Evolutionary conservation across 2,113 vertebrate species (phyloP), one percentile per base, ranked within the genome.

Genomic region (Galbula dea): DNA sequence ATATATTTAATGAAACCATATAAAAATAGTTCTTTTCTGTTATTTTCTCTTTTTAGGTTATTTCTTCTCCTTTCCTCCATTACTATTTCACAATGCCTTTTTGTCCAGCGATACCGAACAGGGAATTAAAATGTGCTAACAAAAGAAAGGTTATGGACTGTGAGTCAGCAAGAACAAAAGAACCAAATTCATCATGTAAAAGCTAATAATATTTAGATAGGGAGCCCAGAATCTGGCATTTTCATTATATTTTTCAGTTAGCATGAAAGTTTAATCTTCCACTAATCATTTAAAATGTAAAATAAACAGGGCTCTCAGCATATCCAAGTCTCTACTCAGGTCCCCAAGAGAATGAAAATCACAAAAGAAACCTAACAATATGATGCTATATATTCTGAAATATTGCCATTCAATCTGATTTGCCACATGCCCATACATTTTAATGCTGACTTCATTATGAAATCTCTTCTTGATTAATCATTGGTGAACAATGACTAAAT

Each of bases 171-270:
- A 82, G 90, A 94, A 95, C 69, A 94, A 95, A 93, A 90, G 86
- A 92, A 85, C 21, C 36, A 96, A 94, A 95, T 77, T 67, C 46
- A 91, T 89, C 92, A 95, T 74, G 83, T 89, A 93, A 90, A 92
- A 95, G 90, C 81, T 94, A 96, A 96, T 92, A 96, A 96, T 93
- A 94, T 96, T 96, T 93, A 90, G 90, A 92, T 79, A 94, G 83
- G 59, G 43, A 93, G 55, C 54, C 59, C 63, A 94, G 82, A 96
- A 94, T 90, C 93, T 92, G 93, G 94, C 92, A 94, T 92, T 96
- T 95, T 90, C 88, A 94, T 96, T 97, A 90, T 89, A 79, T 89
- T 94, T 94, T 94, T 73, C 86, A 83, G 95, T 93, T 90, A 95
- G 86, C 92, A 94, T 94, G 83, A 85, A 96, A 90, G 88, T 96